Conservation (phyloP, 2,113 vertebrate species). For the Pelecanus crispus region DNA sequence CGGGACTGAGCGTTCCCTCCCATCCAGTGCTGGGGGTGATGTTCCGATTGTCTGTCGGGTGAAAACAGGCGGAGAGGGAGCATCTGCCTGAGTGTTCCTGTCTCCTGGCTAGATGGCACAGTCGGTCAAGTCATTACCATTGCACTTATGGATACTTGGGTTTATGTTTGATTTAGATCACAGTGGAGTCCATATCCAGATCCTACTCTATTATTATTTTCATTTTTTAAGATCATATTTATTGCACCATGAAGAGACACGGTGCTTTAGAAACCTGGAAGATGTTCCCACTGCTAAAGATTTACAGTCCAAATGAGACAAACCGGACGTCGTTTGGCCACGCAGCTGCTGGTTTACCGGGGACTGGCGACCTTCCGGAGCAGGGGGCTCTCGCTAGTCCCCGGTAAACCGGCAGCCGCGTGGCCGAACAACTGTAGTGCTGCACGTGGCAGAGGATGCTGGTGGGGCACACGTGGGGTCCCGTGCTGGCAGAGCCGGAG, state of each 20-base stretch:
- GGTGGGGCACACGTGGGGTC: background rate
- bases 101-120: background rate
- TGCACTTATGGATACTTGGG: background rate
- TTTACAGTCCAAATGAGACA: background rate
- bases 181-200: background rate
- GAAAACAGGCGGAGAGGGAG: background rate
- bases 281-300: background rate
- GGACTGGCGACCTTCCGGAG: background rate
- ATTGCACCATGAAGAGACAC: background rate
- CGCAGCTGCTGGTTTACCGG: background rate
- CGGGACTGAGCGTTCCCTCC: background rate
- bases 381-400: background rate
- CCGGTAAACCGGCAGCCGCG: rapidly evolving
- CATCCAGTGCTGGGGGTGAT: background rate
- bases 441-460: background rate
- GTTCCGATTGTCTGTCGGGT: background rate
- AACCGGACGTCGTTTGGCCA: rapidly evolving
- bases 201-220: background rate
- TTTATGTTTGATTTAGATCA: background rate
- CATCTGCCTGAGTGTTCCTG: background rate
- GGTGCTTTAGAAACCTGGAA: background rate
- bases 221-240: background rate
- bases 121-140: background rate
- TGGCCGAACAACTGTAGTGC: rapidly evolving
- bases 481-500: background rate